Evolutionary conservation across 2,888 invertebrate genomes (phyloP).

Genomic region (Stegophylla sp.): DNA sequence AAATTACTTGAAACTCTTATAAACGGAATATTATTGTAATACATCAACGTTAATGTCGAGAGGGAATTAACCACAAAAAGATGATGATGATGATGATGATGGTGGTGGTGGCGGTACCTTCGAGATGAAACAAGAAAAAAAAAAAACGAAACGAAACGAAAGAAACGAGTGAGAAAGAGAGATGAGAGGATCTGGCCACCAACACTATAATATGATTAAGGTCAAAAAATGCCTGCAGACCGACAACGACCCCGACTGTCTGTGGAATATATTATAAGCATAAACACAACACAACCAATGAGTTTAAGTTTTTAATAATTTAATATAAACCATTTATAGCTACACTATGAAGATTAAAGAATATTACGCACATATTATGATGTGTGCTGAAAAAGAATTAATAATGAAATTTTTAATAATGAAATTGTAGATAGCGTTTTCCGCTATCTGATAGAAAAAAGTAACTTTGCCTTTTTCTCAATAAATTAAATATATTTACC

Average conservation of each 20-base stretch:
- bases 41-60: slow-evolving; percentile 61
- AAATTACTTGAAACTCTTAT: slow-evolving; percentile 45
- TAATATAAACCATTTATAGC: slow-evolving; percentile 34
- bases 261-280: slow-evolving; percentile 54
- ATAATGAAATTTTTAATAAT: slow-evolving; percentile 7
- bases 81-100: slow-evolving; percentile 40
- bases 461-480: no score
- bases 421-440: neutral
- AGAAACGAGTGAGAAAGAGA: slow-evolving; percentile 57
- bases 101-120: slow-evolving; percentile 32
- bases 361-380: neutral
- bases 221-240: slow-evolving; percentile 53
- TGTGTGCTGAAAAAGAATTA: slow-evolving; percentile 20
- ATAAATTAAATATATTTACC: no score
- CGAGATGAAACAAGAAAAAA: slow-evolving; percentile 28
- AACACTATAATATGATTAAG: slow-evolving; percentile 61
- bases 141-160: slow-evolving; percentile 43
- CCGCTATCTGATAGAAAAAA: no score
- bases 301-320: slow-evolving; percentile 36
- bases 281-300: slow-evolving; percentile 29
- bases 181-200: slow-evolving; percentile 60
- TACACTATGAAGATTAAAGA: slow-evolving; percentile 33
- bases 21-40: slow-evolving; percentile 53
- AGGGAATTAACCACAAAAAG: slow-evolving; percentile 56
- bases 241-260: slow-evolving; percentile 48